A percentile compares a stretch with the other conserved stretches of the same genome.
Conservation (phyloP, 2,113 vertebrate species). For the Tetrax tetrax region DNA sequence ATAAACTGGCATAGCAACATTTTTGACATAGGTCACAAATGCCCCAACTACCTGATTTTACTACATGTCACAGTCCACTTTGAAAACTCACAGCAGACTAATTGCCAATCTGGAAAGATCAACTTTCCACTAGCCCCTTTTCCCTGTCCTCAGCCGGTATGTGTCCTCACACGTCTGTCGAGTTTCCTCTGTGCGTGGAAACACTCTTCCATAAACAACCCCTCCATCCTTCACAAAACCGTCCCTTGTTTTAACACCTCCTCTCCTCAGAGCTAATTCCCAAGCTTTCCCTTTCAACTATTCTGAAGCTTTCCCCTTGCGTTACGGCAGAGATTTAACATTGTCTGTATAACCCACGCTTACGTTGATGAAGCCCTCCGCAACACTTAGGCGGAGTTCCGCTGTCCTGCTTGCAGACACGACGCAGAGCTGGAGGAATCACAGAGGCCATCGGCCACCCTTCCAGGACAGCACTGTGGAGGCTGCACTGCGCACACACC, state of each 20-base stretch:
- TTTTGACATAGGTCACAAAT: background rate
- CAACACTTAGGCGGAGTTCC: background rate
- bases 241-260: background rate
- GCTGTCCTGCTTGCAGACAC: background rate
- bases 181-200: background rate
- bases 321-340: background rate
- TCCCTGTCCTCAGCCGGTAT: background rate
- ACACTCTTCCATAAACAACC: background rate
- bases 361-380: accelerated
- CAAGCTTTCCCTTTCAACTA: background rate
- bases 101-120: background rate
- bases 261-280: background rate
- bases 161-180: background rate
- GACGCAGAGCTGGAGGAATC: background rate
- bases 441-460: background rate
- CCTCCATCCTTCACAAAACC: background rate
- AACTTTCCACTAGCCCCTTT: background rate
- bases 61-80: background rate
- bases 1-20: background rate
- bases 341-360: background rate
- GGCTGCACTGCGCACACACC: background rate
- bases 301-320: background rate
- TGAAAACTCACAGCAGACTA: background rate
- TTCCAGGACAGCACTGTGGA: background rate
- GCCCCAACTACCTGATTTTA: background rate